These are phyloP conservation scores for Spilogale gracilis DNA, from an alignment of 2,113 vertebrate genomes.

Conservation along the genomic window DNA sequence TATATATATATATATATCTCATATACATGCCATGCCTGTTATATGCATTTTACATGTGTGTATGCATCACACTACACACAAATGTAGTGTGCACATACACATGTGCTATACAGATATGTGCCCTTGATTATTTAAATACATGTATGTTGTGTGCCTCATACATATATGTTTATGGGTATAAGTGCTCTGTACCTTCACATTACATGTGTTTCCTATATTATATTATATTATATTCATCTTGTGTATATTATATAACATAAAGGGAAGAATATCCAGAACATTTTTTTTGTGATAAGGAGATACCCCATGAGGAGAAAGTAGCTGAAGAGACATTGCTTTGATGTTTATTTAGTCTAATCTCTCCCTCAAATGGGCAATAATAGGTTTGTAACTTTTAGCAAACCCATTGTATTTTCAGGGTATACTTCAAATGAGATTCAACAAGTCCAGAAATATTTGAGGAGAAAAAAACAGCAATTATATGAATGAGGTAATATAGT, in stretches of 20 bases:
- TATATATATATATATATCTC: background rate
- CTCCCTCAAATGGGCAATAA: background rate
- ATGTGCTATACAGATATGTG: background rate
- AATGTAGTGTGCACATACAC: background rate
- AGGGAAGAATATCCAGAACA: background rate
- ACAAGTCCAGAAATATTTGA: conserved; percentile 20
- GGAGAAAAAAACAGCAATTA: conserved; percentile 30
- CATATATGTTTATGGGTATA: background rate
- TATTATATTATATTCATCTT: background rate
- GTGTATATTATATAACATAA: background rate
- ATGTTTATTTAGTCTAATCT: background rate
- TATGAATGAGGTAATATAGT: background rate
- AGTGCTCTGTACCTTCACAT: background rate
- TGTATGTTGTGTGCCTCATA: background rate
- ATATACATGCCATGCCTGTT: background rate
- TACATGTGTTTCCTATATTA: background rate
- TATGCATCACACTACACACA: background rate
- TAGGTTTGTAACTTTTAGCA: background rate
- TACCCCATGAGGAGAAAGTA: background rate
- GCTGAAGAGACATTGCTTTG: background rate
- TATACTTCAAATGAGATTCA: conserved; percentile 57
- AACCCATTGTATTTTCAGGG: conserved; percentile 25
- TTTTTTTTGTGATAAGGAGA: background rate
- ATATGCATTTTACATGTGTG: background rate
- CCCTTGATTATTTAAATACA: background rate